Evolutionary conservation across 2,888 invertebrate genomes (phyloP), one percentile per base, ranked within the genome.

Genomic region (Sphinx pinastri): DNA sequence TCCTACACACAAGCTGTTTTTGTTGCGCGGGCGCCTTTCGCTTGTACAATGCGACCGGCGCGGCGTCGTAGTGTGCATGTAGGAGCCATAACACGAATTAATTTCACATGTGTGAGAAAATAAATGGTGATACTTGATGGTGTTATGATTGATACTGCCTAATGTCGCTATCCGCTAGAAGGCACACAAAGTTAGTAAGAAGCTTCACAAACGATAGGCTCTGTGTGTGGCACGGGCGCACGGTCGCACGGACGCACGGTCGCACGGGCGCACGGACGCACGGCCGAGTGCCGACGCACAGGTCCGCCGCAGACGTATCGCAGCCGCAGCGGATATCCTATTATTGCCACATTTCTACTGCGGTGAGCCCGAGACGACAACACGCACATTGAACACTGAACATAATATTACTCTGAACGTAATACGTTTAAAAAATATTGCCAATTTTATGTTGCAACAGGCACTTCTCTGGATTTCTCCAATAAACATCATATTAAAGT

Each of bases 401-500:
- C 88, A 84, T 84, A 87, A 88, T 77, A 79, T 84, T 82, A 86
- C 84, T 84, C 84, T 81, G 84, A 92, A 92, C 87, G 82, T 87
- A 91, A 90, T 83, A 90, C 88, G 83, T 89, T 89, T 91, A 87
- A 87, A 92, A 93, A 93, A 92, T 93, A 93, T 93, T 93, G 93
- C 93, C 93, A 93, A 92, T 89, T 88, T 93, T 88, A 89, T 89
- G 92, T 93, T 91, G 90, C 93, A 92, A 93, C 92, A 93, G 93
- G 93, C 93, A 93, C 93, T 93, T 93, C 81, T 91, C 92, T 93
- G 93, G 93, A 93, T 93, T 92, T 85, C 93, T 93, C 93, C 93
- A 93, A 93, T 93, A 93, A 91, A 92, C 90, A 90, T 92, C 91
- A 90, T 93, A 92, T 88, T 89, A 90, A 91, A 91, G 86, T 89